Percentiles rank a stretch among this genome's conserved stretches.
phyloP scores from a whole-genome alignment of 1,140 invertebrate species.

The Dermatophagoides farinae region DNA sequence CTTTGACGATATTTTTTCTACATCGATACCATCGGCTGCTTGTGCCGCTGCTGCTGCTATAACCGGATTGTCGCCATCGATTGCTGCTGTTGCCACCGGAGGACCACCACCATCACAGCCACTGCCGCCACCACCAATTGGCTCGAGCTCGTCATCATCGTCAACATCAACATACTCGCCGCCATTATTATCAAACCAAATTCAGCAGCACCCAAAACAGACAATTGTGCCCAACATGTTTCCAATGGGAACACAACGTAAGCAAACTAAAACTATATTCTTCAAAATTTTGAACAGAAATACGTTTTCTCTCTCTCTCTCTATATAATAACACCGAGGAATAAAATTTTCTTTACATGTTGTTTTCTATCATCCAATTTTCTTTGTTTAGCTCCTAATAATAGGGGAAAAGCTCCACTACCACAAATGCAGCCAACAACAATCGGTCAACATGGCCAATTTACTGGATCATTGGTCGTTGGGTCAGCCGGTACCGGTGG shows the following conservation, averaged over 20 bases:
- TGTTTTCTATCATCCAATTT: neutral
- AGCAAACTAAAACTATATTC: neutral
- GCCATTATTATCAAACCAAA: too few species aligned
- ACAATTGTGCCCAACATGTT: neutral
- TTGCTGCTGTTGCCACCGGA: neutral
- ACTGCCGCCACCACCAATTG: too few species aligned
- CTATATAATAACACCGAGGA: too few species aligned
- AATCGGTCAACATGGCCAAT: constrained; percentile 7
- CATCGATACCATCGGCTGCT: neutral
- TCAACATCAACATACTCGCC: too few species aligned
- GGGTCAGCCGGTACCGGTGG: constrained; percentile 1
- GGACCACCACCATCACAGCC: too few species aligned
- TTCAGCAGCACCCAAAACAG: neutral
- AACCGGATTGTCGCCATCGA: neutral
- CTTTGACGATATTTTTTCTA: constrained; percentile 9
- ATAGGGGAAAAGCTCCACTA: neutral
- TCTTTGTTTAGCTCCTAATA: neutral
- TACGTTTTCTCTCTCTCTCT: neutral
- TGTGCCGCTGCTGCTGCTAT: neutral
- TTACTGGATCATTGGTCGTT: neutral
- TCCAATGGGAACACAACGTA: constrained; percentile 6
- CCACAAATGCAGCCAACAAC: neutral
- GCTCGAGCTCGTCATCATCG: too few species aligned
- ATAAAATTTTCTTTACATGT: too few species aligned
- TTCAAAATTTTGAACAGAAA: neutral